Conservation (phyloP, 2,888 invertebrate genomes). For the Lysandra bellargus region DNA sequence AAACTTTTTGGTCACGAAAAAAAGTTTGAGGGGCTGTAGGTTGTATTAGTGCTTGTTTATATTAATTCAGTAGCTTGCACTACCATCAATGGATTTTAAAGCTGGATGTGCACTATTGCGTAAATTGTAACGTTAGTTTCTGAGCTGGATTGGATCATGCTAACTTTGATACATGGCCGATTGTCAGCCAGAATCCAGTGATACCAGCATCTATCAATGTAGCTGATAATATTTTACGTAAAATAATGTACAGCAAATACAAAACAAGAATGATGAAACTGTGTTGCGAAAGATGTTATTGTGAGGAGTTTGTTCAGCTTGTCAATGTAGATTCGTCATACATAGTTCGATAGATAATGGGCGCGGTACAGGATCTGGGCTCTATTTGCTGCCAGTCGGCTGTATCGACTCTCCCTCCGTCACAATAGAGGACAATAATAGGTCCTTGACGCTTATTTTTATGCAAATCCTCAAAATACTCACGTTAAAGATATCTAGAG, state of each 20-base stretch:
- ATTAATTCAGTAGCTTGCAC: too few relatives aligned
- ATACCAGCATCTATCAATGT: neutral
- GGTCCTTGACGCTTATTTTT: neutral
- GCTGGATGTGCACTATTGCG: neutral
- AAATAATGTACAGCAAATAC: neutral
- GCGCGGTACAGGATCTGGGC: constrained; percentile 77
- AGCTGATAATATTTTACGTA: neutral
- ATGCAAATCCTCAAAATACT: neutral
- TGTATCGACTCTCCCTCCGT: constrained; percentile 61
- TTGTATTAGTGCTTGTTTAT: neutral
- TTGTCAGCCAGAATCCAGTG: neutral
- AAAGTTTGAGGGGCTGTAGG: too few relatives aligned
- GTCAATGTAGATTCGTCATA: constrained; percentile 17
- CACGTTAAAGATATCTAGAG: neutral
- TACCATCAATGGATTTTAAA: neutral
- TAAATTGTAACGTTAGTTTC: neutral
- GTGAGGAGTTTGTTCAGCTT: constrained; percentile 17
- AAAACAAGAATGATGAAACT: constrained; percentile 22
- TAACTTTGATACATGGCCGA: neutral
- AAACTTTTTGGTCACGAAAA: too few relatives aligned
- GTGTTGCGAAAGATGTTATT: constrained; percentile 25
- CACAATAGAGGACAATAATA: constrained; percentile 16
- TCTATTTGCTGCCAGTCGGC: constrained; percentile 72
- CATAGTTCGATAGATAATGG: constrained; percentile 53
- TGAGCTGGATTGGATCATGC: neutral